Evolutionary conservation across 2,113 vertebrate genomes (phyloP).

Genomic region (Nerophis lumbriciformis): DNA sequence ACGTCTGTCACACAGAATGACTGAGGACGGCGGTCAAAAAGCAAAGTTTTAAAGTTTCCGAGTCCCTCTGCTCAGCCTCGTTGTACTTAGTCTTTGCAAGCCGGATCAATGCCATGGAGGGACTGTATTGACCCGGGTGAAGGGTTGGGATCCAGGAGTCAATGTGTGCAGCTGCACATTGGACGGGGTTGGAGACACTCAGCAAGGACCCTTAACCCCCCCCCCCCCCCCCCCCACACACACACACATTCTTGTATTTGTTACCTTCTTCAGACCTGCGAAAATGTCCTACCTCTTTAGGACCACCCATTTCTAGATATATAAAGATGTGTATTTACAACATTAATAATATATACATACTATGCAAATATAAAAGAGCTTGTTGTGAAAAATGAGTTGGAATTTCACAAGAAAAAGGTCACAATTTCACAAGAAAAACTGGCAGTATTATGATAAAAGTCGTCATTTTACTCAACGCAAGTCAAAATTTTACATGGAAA

Average conservation of each 20-base stretch:
- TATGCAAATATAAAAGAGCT: too few species aligned
- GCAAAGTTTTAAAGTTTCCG: constrained; percentile 56
- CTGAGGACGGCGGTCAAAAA: constrained; percentile 45
- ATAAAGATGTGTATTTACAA: too few species aligned
- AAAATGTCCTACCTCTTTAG: too few species aligned
- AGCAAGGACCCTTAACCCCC: background rate
- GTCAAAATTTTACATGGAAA: too few species aligned
- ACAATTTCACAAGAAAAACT: too few species aligned
- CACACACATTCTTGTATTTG: background rate
- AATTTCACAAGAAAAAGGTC: too few species aligned
- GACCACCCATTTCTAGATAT: too few species aligned
- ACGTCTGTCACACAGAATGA: constrained; percentile 26
- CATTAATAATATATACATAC: too few species aligned
- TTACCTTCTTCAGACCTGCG: too few species aligned
- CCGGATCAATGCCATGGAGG: constrained; percentile 61
- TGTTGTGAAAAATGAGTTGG: too few species aligned
- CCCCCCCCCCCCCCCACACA: constrained; percentile 21
- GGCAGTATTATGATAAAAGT: too few species aligned
- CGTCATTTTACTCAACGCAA: too few species aligned
- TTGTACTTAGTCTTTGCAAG: constrained; percentile 14
- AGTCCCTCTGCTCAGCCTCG: constrained; percentile 35
- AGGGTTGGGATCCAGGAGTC: constrained; percentile 60
- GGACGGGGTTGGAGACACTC: constrained; percentile 25
- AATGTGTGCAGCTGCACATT: constrained; percentile 57
- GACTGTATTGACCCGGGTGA: constrained; percentile 68